Evolutionary conservation across 2,888 invertebrate genomes (phyloP).

Genomic region (Acronicta psi): DNA sequence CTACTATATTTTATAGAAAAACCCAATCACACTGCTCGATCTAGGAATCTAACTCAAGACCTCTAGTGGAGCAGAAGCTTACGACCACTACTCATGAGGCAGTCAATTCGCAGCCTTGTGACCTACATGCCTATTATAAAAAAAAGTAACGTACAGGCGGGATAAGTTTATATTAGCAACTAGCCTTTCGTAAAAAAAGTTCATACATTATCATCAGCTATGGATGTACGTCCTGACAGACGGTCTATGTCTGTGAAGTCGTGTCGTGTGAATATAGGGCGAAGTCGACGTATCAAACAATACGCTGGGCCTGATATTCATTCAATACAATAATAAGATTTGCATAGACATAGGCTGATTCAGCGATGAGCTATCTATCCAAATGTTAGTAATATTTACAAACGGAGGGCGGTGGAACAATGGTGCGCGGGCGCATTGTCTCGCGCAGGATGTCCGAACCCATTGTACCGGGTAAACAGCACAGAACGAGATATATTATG

Average conservation of each 20-base stretch:
- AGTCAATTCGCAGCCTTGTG: too few species aligned
- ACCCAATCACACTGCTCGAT: too few species aligned
- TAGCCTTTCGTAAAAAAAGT: background rate
- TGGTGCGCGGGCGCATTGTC: slow-evolving; percentile 83
- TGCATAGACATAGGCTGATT: slow-evolving; percentile 62
- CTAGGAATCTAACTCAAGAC: too few species aligned
- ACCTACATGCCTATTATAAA: too few species aligned
- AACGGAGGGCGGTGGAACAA: slow-evolving; percentile 81
- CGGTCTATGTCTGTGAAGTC: too few species aligned
- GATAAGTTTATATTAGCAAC: too few species aligned
- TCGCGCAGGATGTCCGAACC: slow-evolving; percentile 84
- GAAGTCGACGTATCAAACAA: slow-evolving; percentile 25
- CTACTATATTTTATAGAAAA: too few species aligned
- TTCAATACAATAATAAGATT: slow-evolving; percentile 59
- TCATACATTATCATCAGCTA: background rate
- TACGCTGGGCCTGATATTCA: slow-evolving; percentile 33
- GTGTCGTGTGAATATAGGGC: slow-evolving; percentile 3
- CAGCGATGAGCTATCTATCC: slow-evolving; percentile 69
- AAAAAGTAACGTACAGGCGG: too few species aligned
- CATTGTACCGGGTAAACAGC: slow-evolving; percentile 86
- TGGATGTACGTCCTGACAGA: background rate
- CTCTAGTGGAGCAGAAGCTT: too few species aligned
- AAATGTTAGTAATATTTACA: slow-evolving; percentile 78
- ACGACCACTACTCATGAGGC: too few species aligned
- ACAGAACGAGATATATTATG: slow-evolving; percentile 84